Evolutionary conservation across 2,113 vertebrate genomes (phyloP), one percentile per base, ranked within the genome.

Genomic region (Rhinoderma darwinii): DNA sequence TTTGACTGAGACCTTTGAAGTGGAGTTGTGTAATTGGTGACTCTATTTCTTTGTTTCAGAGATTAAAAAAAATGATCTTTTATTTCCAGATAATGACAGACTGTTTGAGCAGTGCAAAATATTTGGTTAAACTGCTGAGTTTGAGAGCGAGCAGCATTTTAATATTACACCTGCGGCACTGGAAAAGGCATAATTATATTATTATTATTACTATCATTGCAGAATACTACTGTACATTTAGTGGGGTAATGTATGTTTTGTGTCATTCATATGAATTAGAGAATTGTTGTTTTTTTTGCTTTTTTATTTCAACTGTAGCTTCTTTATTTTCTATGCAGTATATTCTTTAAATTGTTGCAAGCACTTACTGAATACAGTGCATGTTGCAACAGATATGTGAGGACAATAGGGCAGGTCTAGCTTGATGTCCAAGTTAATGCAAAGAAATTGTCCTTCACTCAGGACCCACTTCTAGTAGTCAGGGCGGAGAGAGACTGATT

Each of bases 1-100:
- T 54, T 79, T 37, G 32, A 79, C 76, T 79, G 76, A 37, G 32
- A 50, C 51, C 20, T 78, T 20, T 79, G 77, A 50, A 79, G 50
- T 79, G 20, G 35, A 35, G 17, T 35, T 54, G 20, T 54, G 75
- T 78, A 35, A 78, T 54, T 78, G 47, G 44, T 51, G 27, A 50
- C 30, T 54, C 39, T 22, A 44, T 37, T 37, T 79, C 76, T 79
- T 79, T 79, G 20, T 56, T 79, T 79, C 77, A 54, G 8, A 54
- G 50, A 51, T 54, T 54, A 72, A 74, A 75, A 32, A 78, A 35
- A 47, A 32, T 15, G 5, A 18, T 17, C 1, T 54, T 54, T 50
- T 78, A 50, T 79, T 37, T 59, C 22, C 12, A 56, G 50, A 79
- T 79, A 79, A 79, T 37, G 32, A 79, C 32, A 56, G 27, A 22